Evolutionary conservation across 2,888 invertebrate genomes (phyloP).

Genomic region (Andrena trimmerana): DNA sequence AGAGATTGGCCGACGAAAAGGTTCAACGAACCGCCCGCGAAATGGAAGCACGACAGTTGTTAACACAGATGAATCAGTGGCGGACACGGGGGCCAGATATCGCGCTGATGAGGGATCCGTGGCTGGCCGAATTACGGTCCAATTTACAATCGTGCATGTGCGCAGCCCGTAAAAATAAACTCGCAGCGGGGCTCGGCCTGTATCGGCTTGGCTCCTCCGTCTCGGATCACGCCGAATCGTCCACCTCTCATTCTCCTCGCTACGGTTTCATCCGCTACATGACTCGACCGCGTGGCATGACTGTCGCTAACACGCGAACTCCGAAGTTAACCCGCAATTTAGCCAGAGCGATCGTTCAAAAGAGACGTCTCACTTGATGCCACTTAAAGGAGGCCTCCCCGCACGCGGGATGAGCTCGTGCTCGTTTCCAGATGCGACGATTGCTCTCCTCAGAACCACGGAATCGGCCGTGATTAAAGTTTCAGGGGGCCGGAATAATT

Average conservation of each 20-base stretch:
- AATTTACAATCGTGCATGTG: slow-evolving; percentile 77
- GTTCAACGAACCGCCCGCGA: slow-evolving; percentile 54
- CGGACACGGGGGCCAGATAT: slow-evolving; percentile 30
- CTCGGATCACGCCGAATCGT: slow-evolving; percentile 63
- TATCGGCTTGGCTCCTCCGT: slow-evolving; percentile 43
- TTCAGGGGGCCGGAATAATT: slow-evolving; percentile 63
- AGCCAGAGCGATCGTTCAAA: slow-evolving; percentile 73
- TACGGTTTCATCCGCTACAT: slow-evolving; percentile 64
- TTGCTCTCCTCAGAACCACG: slow-evolving; percentile 57
- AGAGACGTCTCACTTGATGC: slow-evolving; percentile 76
- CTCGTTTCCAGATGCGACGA: slow-evolving; percentile 64
- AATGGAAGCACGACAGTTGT: slow-evolving; percentile 39
- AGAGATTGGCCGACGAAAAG: slow-evolving; percentile 37
- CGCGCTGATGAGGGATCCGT: slow-evolving; percentile 30
- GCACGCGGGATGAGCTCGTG: slow-evolving; percentile 26
- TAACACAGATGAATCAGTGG: slow-evolving; percentile 51
- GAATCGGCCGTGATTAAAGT: slow-evolving; percentile 62
- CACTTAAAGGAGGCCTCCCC: slow-evolving; percentile 71
- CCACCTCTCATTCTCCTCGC: slow-evolving; percentile 45
- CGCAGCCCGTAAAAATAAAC: slow-evolving; percentile 74
- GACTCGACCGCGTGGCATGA: slow-evolving; percentile 76
- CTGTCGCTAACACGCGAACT: slow-evolving; percentile 78
- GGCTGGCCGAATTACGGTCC: slow-evolving; percentile 75
- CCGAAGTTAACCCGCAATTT: slow-evolving; percentile 78
- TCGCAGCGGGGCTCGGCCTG: slow-evolving; percentile 52